These are phyloP conservation scores for Danio jaintianensis DNA, from an alignment of 2,797 vertebrate genomes.

Conservation along the genomic window DNA sequence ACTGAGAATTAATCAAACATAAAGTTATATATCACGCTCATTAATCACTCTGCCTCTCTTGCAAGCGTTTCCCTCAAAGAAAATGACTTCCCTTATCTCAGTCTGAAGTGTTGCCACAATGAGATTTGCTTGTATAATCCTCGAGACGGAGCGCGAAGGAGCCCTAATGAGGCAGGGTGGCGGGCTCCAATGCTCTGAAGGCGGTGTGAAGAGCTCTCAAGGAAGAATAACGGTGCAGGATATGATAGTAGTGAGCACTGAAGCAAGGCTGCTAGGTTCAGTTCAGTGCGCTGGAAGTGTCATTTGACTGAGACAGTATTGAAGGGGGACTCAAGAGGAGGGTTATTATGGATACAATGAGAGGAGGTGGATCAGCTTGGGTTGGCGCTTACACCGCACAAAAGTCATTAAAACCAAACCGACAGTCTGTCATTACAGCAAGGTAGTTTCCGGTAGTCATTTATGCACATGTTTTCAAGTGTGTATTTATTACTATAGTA, in stretches of 20 bases:
- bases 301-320: conserved; percentile 44
- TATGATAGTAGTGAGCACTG: conserved; percentile 40
- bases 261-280: conserved; percentile 47
- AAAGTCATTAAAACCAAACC: conserved; percentile 24
- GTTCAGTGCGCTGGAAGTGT: conserved; percentile 56
- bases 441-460: conserved; percentile 40
- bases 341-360: conserved; percentile 53
- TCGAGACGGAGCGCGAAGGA: conserved; percentile 34
- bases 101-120: conserved; percentile 22
- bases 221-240: conserved; percentile 50
- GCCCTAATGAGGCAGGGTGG: conserved; percentile 43
- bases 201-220: conserved; percentile 58
- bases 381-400: not conserved
- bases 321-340: conserved; percentile 49
- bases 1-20: conserved; percentile 40
- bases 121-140: conserved; percentile 53
- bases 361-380: conserved; percentile 31
- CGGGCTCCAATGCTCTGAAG: conserved; percentile 49
- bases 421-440: not conserved
- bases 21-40: conserved; percentile 40
- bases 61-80: conserved; percentile 8
- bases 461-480: not conserved
- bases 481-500: conserved; percentile 17
- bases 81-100: conserved; percentile 42
- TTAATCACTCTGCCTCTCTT: conserved; percentile 33